phyloP scores from a whole-genome alignment of 2,113 vertebrate genomes.

The Eurypyga helias region DNA sequence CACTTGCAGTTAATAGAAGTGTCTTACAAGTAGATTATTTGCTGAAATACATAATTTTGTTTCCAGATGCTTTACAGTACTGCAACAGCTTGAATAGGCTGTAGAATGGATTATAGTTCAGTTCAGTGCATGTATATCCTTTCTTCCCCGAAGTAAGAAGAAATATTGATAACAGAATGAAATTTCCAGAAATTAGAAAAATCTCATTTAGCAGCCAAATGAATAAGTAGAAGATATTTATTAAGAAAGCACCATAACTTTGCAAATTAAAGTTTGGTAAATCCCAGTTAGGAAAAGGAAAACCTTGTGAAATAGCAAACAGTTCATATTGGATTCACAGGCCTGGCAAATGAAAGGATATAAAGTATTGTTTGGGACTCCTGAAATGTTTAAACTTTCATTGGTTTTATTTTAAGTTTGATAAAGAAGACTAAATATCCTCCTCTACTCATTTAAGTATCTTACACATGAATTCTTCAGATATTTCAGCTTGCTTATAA shows the following conservation, averaged over 20 bases:
- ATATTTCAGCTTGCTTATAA: neutral
- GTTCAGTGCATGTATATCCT: neutral
- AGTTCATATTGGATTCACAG: neutral
- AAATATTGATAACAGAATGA: neutral
- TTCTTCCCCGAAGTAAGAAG: neutral
- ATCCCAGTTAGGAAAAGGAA: neutral
- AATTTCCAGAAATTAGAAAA: neutral
- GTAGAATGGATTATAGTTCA: neutral
- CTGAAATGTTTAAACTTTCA: neutral
- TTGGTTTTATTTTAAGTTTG: neutral
- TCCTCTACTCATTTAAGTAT: neutral
- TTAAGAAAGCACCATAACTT: neutral
- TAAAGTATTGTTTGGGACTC: neutral
- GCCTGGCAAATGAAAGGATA: neutral
- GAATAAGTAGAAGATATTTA: neutral
- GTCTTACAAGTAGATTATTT: neutral
- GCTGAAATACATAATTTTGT: neutral
- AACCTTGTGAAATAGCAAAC: neutral
- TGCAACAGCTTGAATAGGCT: neutral
- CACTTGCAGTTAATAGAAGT: slow-evolving; percentile 3
- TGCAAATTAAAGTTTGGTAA: neutral
- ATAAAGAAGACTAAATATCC: neutral
- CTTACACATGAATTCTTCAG: neutral
- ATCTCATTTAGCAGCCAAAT: neutral
- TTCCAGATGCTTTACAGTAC: neutral